Conservation (phyloP, 2,888 invertebrate genomes). For the Dorcus hopei region DNA sequence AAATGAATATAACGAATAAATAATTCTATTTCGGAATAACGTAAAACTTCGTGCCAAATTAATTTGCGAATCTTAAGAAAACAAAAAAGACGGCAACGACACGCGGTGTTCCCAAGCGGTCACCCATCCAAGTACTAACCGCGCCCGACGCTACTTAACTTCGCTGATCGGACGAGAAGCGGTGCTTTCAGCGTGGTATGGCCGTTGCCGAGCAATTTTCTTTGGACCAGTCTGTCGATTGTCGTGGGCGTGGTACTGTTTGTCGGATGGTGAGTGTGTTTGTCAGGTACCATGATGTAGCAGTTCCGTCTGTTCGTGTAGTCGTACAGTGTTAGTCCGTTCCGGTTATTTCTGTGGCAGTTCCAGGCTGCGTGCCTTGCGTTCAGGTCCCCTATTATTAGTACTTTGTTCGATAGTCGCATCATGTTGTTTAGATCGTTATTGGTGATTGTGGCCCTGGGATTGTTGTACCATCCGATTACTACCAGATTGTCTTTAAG, state of each 20-base stretch:
- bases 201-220: too few species aligned
- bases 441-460: neutral
- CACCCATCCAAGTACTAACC: too few species aligned
- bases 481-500: constrained; percentile 8
- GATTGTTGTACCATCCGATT: constrained; percentile 12
- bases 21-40: too few species aligned
- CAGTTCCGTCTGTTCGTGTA: constrained; percentile 1
- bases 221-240: too few species aligned
- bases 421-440: neutral
- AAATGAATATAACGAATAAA: too few species aligned
- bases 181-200: too few species aligned
- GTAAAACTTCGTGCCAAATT: too few species aligned
- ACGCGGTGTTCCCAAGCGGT: too few species aligned
- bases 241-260: constrained; percentile 8
- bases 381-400: constrained; percentile 17
- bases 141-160: too few species aligned
- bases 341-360: constrained; percentile 13
- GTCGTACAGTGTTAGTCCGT: constrained; percentile 14
- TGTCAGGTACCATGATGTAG: constrained; percentile 1
- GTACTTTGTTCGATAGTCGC: neutral
- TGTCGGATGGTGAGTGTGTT: constrained; percentile 11
- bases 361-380: constrained; percentile 13
- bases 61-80: too few species aligned
- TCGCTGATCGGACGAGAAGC: too few species aligned
- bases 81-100: too few species aligned